Percentiles rank a stretch among this genome's conserved stretches.
Conservation (phyloP, 2,113 vertebrate species). For the Sciurus niger region DNA sequence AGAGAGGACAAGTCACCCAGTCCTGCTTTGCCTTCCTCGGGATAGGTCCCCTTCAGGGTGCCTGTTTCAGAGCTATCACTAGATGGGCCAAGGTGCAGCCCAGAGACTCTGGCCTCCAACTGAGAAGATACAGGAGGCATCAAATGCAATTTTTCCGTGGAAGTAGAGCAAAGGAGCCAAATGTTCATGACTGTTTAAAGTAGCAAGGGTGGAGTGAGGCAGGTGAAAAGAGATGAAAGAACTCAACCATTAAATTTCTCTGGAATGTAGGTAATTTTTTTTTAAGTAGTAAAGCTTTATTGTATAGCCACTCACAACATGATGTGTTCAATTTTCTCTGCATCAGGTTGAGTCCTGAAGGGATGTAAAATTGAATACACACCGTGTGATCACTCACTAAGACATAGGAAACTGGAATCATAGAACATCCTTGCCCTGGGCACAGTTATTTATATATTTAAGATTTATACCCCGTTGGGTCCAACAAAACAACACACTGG, state of each 20-base stretch:
- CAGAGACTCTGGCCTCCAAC: neutral
- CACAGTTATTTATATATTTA: conserved; percentile 40
- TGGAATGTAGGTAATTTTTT: neutral
- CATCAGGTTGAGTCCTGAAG: conserved; percentile 16
- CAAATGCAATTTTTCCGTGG: neutral
- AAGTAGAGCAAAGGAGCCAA: conserved; percentile 27
- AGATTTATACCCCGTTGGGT: neutral
- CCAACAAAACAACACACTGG: neutral
- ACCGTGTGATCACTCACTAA: neutral
- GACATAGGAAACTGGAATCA: conserved; percentile 10
- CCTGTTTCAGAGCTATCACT: neutral
- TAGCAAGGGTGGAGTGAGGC: neutral
- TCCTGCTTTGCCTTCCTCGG: neutral
- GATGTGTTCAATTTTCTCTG: conserved; percentile 24
- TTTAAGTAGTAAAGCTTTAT: conserved; percentile 42
- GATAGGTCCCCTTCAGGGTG: neutral
- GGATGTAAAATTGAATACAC: neutral
- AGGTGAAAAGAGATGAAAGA: conserved; percentile 13
- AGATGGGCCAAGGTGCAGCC: neutral
- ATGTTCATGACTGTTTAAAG: conserved; percentile 52
- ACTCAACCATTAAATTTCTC: neutral
- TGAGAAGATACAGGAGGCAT: neutral
- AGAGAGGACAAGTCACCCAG: neutral
- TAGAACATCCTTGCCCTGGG: neutral
- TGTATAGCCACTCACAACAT: neutral